Percentiles rank a stretch among this genome's conserved stretches.
Evolutionary conservation across 2,888 invertebrate genomes (phyloP).

Genomic region (Acanthopleura granulata): DNA sequence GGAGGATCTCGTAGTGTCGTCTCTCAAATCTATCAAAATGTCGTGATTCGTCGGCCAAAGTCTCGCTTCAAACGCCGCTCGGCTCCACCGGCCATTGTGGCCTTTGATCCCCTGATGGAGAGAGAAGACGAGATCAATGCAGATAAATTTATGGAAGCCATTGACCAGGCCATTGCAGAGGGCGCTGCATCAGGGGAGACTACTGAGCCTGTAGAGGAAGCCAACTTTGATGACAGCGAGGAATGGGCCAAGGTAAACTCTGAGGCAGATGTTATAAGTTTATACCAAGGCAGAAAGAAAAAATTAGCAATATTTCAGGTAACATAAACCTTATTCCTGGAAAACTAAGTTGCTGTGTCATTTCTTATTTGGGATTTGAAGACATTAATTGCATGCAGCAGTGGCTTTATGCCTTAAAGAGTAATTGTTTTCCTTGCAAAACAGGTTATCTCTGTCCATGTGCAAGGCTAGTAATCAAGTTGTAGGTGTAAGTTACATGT

Average conservation of each 20-base stretch:
- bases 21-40: constrained; percentile 58
- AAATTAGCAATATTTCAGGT: too few species aligned
- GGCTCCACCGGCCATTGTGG: constrained; percentile 39
- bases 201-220: constrained; percentile 26
- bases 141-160: constrained; percentile 32
- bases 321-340: too few species aligned
- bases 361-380: too few species aligned
- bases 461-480: too few species aligned
- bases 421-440: too few species aligned
- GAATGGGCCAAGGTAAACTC: constrained; percentile 85
- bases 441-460: too few species aligned
- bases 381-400: too few species aligned
- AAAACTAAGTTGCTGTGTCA: too few species aligned
- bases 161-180: constrained; percentile 22
- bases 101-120: constrained; percentile 57
- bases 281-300: too few species aligned
- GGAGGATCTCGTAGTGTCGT: constrained; percentile 54
- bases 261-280: too few species aligned
- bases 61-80: constrained; percentile 41
- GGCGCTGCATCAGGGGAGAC: constrained; percentile 21
- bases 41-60: constrained; percentile 40
- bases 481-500: too few species aligned
- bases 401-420: too few species aligned
- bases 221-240: constrained; percentile 81
- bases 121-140: constrained; percentile 45